Evolutionary conservation across 2,797 vertebrate species (phyloP).

Genomic region (Limnodromus scolopaceus): DNA sequence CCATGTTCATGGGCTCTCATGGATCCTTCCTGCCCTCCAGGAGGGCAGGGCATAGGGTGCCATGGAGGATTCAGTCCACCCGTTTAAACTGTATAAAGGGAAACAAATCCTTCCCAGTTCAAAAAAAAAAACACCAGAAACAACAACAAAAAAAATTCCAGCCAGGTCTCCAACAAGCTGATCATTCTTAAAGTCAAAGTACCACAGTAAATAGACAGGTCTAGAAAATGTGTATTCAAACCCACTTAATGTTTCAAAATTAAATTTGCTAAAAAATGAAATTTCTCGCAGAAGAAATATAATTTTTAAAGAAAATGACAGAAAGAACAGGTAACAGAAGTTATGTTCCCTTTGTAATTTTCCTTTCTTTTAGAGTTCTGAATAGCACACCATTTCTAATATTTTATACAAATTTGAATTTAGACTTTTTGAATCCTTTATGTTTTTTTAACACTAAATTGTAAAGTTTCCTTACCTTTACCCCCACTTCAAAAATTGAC

Average conservation of each 20-base stretch:
- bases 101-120: rapidly evolving
- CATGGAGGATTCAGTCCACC: background rate
- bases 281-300: background rate
- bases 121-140: background rate
- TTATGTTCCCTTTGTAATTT: background rate
- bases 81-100: background rate
- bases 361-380: background rate
- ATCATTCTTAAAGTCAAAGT: background rate
- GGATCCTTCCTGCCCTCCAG: background rate
- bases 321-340: background rate
- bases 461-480: background rate
- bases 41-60: background rate
- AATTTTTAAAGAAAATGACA: background rate
- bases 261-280: background rate
- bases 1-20: background rate
- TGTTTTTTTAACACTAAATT: background rate
- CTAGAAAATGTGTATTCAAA: background rate
- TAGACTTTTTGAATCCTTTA: background rate
- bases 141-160: background rate
- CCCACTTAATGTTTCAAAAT: background rate
- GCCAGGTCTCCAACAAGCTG: background rate
- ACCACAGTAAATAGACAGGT: rapidly evolving
- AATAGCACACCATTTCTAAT: background rate
- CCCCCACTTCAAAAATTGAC: background rate
- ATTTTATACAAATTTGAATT: background rate